A percentile compares a stretch with the other conserved stretches of the same genome.
phyloP scores from a whole-genome alignment of 1,140 invertebrate genomes.

The Mya arenaria region DNA sequence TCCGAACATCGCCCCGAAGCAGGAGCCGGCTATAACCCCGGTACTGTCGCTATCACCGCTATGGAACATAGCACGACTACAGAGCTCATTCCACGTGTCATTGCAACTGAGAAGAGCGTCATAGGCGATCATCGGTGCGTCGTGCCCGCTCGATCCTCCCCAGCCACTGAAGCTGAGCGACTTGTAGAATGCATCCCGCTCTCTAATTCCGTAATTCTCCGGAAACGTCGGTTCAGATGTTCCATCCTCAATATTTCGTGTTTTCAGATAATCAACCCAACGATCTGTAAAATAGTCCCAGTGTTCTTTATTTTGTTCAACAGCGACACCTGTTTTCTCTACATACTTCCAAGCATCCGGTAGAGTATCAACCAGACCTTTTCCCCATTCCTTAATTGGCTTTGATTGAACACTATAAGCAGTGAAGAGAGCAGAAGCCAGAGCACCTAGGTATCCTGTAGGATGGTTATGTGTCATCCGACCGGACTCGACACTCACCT shows the following conservation, averaged over 20 bases:
- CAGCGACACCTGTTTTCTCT: slow-evolving; percentile 56
- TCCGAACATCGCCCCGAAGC: slow-evolving; percentile 78
- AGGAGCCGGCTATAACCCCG: slow-evolving; percentile 78
- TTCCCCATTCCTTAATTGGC: slow-evolving; percentile 72
- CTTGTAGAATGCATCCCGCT: slow-evolving; percentile 75
- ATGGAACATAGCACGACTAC: slow-evolving; percentile 74
- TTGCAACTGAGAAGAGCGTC: slow-evolving; percentile 23
- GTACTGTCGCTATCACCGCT: slow-evolving; percentile 80
- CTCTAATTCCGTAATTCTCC: slow-evolving; percentile 66
- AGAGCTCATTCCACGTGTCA: slow-evolving; percentile 18
- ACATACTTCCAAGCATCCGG: slow-evolving; percentile 69
- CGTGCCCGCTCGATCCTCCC: slow-evolving; percentile 75
- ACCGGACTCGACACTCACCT: slow-evolving; percentile 50
- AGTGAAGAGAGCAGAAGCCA: slow-evolving; percentile 78
- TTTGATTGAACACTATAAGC: slow-evolving; percentile 75
- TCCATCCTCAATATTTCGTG: slow-evolving; percentile 62
- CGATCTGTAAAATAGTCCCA: slow-evolving; percentile 68
- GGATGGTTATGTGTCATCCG: slow-evolving; percentile 80
- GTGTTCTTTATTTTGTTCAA: slow-evolving; percentile 69
- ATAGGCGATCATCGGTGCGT: slow-evolving; percentile 78
- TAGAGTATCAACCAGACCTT: slow-evolving; percentile 67
- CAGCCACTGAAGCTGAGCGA: slow-evolving; percentile 67
- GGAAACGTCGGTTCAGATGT: slow-evolving; percentile 68
- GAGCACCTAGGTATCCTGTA: slow-evolving; percentile 77
- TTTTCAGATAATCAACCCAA: slow-evolving; percentile 73